Conservation (phyloP, 2,888 invertebrate species). For the Philopedon plagiatum region DNA sequence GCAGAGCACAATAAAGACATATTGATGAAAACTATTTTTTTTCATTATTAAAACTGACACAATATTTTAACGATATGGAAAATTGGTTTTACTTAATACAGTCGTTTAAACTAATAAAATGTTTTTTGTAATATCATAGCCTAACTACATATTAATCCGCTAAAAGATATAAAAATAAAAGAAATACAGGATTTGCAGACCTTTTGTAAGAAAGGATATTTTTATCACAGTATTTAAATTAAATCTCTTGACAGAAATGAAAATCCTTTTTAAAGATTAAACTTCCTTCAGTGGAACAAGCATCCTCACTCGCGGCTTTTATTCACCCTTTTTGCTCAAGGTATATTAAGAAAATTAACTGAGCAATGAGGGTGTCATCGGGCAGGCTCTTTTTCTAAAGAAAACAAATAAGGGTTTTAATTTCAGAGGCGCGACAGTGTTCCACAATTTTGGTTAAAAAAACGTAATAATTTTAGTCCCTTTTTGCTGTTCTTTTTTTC, state of each 20-base stretch:
- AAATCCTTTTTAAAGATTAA: conserved; percentile 41
- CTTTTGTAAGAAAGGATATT: conserved; percentile 22
- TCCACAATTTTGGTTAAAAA: background rate
- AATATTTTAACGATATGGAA: too few species aligned
- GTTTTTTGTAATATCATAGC: too few species aligned
- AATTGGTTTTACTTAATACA: too few species aligned
- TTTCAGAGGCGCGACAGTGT: background rate
- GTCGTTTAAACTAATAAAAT: too few species aligned
- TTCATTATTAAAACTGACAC: too few species aligned
- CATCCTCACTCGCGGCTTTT: conserved; percentile 6
- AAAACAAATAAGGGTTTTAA: conserved; percentile 8
- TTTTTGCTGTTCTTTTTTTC: too few species aligned
- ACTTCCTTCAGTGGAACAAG: conserved; percentile 12
- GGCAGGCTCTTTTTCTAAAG: background rate
- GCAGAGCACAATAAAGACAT: too few species aligned
- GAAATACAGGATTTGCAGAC: background rate
- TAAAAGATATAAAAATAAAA: conserved; percentile 1
- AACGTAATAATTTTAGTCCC: too few species aligned
- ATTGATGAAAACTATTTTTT: too few species aligned
- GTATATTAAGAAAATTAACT: conserved; percentile 41
- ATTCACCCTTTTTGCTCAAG: conserved; percentile 22
- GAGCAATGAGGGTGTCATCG: conserved; percentile 21
- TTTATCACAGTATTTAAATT: conserved; percentile 37
- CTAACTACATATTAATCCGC: too few species aligned
- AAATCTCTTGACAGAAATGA: conserved; percentile 39